phyloP scores from a whole-genome alignment of 2,113 vertebrate genomes.

The Heliornis fulica region DNA sequence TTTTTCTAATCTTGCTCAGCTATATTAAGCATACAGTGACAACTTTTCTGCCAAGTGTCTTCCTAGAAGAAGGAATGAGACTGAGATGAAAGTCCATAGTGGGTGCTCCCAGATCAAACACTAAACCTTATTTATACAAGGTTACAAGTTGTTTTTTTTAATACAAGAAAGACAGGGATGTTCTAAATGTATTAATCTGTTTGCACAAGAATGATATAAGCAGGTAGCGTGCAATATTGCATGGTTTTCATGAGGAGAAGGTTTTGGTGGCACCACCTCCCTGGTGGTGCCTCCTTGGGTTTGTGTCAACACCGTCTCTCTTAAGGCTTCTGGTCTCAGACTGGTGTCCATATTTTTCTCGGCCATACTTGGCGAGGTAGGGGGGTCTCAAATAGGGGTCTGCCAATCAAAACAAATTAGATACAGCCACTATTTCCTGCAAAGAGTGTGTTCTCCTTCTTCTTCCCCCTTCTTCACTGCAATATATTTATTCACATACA shows the following conservation, averaged over 20 bases:
- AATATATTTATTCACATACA: neutral
- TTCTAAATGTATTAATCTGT: neutral
- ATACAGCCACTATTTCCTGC: neutral
- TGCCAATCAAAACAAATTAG: neutral
- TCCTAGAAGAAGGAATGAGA: neutral
- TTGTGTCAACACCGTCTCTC: neutral
- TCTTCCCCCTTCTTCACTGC: neutral
- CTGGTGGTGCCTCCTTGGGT: neutral
- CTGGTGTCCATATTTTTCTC: neutral
- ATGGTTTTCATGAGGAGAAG: neutral
- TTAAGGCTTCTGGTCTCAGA: neutral
- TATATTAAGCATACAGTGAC: neutral
- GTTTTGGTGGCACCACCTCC: neutral
- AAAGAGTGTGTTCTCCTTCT: neutral
- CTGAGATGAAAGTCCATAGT: neutral
- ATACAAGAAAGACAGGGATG: fast-evolving
- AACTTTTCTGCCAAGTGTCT: neutral
- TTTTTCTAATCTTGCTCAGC: neutral
- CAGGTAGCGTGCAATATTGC: neutral
- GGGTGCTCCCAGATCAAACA: neutral
- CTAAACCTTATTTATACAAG: neutral
- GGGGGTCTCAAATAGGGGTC: neutral
- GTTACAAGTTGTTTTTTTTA: neutral
- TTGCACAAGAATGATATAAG: neutral
- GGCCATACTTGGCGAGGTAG: neutral